These are phyloP conservation scores for Papilio glaucus DNA, from an alignment of 1,140 invertebrate genomes.

Conservation along the genomic window DNA sequence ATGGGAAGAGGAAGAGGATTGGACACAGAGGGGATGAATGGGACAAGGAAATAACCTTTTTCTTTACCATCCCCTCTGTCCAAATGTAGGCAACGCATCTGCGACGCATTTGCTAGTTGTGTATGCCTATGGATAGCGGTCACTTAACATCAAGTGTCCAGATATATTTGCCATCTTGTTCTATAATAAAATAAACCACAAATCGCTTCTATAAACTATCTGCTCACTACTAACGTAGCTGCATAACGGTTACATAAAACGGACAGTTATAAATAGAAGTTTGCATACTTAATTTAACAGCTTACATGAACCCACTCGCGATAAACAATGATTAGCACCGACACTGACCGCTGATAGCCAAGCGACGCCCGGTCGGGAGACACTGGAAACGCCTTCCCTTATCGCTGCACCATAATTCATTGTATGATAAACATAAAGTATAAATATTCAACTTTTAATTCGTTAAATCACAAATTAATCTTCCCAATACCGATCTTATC, in stretches of 20 bases:
- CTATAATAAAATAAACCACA: too few relatives aligned
- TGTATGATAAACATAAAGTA: background rate
- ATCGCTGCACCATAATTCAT: constrained; percentile 18
- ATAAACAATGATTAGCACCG: constrained; percentile 32
- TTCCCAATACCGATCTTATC: constrained; percentile 16
- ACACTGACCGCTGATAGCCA: background rate
- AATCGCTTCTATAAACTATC: background rate
- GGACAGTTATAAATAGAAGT: constrained; percentile 32
- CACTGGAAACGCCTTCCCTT: background rate
- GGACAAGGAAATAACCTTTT: too few relatives aligned
- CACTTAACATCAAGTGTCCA: too few relatives aligned
- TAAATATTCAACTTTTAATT: constrained; percentile 27
- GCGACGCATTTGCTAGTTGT: too few relatives aligned
- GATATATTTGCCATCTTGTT: too few relatives aligned
- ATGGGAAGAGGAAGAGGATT: too few relatives aligned
- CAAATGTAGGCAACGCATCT: too few relatives aligned
- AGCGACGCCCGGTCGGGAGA: background rate
- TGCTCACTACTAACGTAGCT: background rate
- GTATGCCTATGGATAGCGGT: too few relatives aligned
- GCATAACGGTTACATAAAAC: constrained; percentile 35
- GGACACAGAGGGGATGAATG: too few relatives aligned
- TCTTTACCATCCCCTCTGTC: too few relatives aligned
- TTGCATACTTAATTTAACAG: constrained; percentile 36
- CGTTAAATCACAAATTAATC: constrained; percentile 18
- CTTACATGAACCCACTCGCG: constrained; percentile 17